Evolutionary conservation across 2,797 vertebrate species (phyloP), one percentile per base, ranked within the genome.

Genomic region (Cyprinella venusta): DNA sequence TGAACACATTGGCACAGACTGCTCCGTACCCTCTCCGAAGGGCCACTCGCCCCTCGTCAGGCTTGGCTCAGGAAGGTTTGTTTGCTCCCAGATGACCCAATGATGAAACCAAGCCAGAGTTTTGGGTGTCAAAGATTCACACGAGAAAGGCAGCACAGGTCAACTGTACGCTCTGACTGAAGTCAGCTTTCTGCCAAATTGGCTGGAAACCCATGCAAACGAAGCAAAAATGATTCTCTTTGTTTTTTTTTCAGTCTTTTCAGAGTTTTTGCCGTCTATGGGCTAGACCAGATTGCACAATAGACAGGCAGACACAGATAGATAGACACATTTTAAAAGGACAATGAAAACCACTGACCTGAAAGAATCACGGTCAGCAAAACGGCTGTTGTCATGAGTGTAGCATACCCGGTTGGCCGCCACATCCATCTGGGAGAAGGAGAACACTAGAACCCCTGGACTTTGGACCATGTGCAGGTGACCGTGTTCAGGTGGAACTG

Each of bases 391-490:
- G 95, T 97, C 93, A 30, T 94, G 95, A 81, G 94, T 89, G 76
- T 95, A 92, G 85, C 94, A 96, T 87, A 97, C 93, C 81, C 94
- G 92, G 88, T 96, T 96, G 9, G 97, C 97, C 18, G 95, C 95
- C 86, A 97, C 93, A 82, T 98, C 96, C 94, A 97, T 95, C 94
- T 96, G 97, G 54, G 95, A 96, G 93, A 96, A 96, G 91, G 92
- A 90, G 89, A 80, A 78, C 91, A 95, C 93, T 74, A 95, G 92
- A 91, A 96, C 88, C 76, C 96, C 92, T 33, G 96, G 96, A 90
- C 90, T 94, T 93, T 94, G 95, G 90, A 95, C 95, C 88, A 90
- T 92, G 93, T 98, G 97, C 90, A 97, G 90, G 87, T 96, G 95
- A 94, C 97, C 97, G 86, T 94, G 96, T 78, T 91, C 93, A 87